Evolutionary conservation across 2,888 invertebrate species (phyloP).

Genomic region (Linnaemya tessellans): DNA sequence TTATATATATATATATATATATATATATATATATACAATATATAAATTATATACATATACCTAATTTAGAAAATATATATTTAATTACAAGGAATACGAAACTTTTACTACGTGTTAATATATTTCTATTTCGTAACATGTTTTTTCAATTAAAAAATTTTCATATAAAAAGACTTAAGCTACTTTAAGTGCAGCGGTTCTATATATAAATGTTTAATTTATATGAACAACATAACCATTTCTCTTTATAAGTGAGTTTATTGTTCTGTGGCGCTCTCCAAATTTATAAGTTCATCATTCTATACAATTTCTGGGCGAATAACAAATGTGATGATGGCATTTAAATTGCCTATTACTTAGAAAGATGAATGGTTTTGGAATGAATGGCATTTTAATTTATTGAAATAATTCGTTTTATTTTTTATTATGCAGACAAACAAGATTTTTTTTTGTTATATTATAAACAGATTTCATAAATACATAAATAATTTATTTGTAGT

Average conservation of each 20-base stretch:
- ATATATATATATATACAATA: no score
- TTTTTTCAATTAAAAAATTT: no score
- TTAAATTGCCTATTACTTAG: slow-evolving; percentile 61
- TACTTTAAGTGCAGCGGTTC: not conserved
- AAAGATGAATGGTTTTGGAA: slow-evolving; percentile 59
- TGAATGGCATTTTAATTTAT: slow-evolving; percentile 39
- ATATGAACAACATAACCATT: not conserved
- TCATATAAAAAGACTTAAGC: no score
- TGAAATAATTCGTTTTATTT: slow-evolving; percentile 15
- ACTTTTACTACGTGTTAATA: no score
- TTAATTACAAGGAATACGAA: no score
- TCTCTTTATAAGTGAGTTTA: not conserved
- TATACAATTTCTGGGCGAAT: slow-evolving; percentile 7
- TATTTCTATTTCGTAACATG: no score
- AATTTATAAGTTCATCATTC: slow-evolving; percentile 13
- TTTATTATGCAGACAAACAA: slow-evolving; percentile 4
- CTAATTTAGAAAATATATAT: no score
- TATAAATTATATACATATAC: no score
- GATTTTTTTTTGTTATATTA: not conserved
- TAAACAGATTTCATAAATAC: not conserved
- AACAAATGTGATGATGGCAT: slow-evolving; percentile 44
- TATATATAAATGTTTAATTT: not conserved
- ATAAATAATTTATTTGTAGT: slow-evolving; percentile 1
- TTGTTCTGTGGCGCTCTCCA: not conserved
- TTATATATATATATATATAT: no score